A percentile compares a stretch with the other conserved stretches of the same genome.
These are phyloP conservation scores for Ctenodactylus gundi DNA, from an alignment of 2,113 vertebrate species.

Conservation along the genomic window DNA sequence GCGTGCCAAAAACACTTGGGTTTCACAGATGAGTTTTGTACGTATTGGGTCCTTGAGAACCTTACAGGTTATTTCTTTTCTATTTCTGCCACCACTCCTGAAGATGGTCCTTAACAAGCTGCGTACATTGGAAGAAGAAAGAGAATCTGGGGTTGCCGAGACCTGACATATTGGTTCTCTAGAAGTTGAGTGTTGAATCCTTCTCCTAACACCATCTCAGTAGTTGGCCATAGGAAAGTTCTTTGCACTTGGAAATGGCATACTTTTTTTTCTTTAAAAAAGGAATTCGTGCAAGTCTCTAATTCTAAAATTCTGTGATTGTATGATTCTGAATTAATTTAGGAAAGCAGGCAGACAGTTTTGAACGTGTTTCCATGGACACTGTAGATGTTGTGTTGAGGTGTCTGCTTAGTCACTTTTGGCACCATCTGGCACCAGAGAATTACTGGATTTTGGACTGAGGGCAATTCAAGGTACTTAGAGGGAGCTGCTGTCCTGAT, in stretches of 20 bases:
- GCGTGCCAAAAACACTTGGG: background rate
- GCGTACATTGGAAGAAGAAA: background rate
- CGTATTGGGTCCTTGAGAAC: background rate
- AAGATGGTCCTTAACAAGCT: background rate
- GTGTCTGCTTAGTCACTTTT: conserved; percentile 60
- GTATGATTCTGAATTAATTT: conserved; percentile 50
- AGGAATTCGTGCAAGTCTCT: conserved; percentile 41
- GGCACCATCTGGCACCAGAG: conserved; percentile 36
- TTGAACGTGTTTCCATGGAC: conserved; percentile 57
- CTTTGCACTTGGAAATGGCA: conserved; percentile 34
- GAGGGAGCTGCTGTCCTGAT: background rate
- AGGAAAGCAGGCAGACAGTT: conserved; percentile 49
- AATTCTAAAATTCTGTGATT: conserved; percentile 45
- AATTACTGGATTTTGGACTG: conserved; percentile 38
- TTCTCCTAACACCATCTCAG: background rate
- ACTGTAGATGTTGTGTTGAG: background rate
- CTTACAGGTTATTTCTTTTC: background rate
- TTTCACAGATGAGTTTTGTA: background rate
- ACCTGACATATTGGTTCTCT: background rate
- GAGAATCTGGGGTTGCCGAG: background rate
- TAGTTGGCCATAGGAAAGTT: conserved; percentile 12
- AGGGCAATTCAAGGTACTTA: conserved; percentile 46
- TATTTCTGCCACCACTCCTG: background rate
- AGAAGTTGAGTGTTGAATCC: background rate
- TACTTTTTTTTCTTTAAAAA: conserved; percentile 20